Conservation (phyloP, 2,797 vertebrate species). For the Rhadinocentrus ornatus region DNA sequence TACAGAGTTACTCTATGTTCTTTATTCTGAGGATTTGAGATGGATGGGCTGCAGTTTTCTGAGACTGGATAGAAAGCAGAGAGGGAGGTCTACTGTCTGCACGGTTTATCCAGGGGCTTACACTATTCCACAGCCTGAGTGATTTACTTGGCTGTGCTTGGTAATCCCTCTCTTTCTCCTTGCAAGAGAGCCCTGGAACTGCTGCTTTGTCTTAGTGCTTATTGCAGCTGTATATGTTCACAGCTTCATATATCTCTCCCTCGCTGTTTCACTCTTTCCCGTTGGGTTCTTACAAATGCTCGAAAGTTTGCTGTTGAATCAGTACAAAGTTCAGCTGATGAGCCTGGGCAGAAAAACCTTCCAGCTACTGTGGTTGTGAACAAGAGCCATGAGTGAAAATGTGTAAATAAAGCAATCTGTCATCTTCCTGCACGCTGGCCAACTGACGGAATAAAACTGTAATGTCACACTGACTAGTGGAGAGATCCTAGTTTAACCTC, state of each 20-base stretch:
- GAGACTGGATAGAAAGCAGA: slow-evolving; percentile 41
- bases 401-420: slow-evolving; percentile 53
- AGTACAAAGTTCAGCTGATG: slow-evolving; percentile 53
- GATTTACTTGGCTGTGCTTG: slow-evolving; percentile 71
- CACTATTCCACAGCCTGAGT: slow-evolving; percentile 60
- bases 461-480: slow-evolving; percentile 13
- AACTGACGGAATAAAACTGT: slow-evolving; percentile 35
- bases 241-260: slow-evolving; percentile 18
- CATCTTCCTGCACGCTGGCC: slow-evolving; percentile 30
- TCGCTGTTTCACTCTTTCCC: slow-evolving; percentile 26
- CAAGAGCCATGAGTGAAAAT: slow-evolving; percentile 44
- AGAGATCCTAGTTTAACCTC: slow-evolving; percentile 31
- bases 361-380: slow-evolving; percentile 56
- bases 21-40: slow-evolving; percentile 37
- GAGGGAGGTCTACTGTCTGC: slow-evolving; percentile 70
- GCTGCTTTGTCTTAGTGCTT: slow-evolving; percentile 53
- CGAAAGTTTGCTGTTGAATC: slow-evolving; percentile 43
- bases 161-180: slow-evolving; percentile 65
- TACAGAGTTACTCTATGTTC: not conserved
- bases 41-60: slow-evolving; percentile 56
- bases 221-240: slow-evolving; percentile 42
- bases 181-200: slow-evolving; percentile 62
- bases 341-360: slow-evolving; percentile 40
- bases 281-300: slow-evolving; percentile 24
- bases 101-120: slow-evolving; percentile 74